These are phyloP conservation scores for Eriosoma lanigerum DNA, from an alignment of 1,140 invertebrate genomes.

Conservation along the genomic window DNA sequence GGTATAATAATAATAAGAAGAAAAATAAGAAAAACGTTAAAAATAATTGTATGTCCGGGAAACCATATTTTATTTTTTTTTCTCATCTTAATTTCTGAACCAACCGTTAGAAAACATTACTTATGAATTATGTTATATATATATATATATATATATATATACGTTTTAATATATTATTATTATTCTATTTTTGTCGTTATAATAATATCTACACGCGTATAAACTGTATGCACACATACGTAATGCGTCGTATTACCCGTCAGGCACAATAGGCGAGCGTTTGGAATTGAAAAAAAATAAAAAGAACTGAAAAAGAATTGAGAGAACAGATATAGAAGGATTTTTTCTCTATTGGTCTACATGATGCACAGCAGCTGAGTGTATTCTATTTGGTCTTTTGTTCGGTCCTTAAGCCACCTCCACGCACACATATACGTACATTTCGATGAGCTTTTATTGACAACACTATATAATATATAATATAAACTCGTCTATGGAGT, in stretches of 20 bases:
- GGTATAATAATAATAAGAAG: not conserved
- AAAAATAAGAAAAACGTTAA: no score
- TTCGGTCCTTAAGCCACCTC: constrained; percentile 13
- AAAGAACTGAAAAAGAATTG: no score
- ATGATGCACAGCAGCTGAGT: not conserved
- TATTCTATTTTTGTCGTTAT: no score
- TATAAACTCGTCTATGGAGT: not conserved
- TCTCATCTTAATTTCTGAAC: constrained; percentile 16
- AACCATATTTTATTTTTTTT: not conserved
- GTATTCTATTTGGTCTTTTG: constrained; percentile 3
- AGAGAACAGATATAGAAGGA: not conserved
- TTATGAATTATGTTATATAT: no score
- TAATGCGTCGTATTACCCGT: not conserved
- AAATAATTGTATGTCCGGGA: no score
- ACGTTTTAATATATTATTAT: no score
- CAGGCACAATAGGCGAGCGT: constrained; percentile 27
- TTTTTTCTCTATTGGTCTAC: constrained; percentile 16
- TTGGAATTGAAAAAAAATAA: constrained; percentile 36
- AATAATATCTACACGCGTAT: no score
- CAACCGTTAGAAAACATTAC: no score
- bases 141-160: no score
- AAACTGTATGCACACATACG: not conserved
- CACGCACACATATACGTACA: not conserved
- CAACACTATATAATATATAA: not conserved
- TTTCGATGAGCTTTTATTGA: not conserved